These are phyloP conservation scores for Melitaea cinxia DNA, from an alignment of 1,140 invertebrate species.

Conservation along the genomic window DNA sequence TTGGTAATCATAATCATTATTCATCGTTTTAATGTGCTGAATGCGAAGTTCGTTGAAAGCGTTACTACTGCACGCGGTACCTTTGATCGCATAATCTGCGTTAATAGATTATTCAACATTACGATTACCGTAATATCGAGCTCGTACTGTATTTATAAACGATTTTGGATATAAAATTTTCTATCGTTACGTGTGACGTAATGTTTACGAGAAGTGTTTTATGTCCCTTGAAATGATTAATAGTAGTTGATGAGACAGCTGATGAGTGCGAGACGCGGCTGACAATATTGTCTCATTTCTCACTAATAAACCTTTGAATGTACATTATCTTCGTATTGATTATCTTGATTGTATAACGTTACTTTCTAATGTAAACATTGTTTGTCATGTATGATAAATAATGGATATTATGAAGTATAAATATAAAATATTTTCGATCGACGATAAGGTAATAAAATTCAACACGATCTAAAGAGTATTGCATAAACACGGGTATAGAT, in stretches of 20 bases:
- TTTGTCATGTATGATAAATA: background rate
- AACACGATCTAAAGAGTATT: background rate
- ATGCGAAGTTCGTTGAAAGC: constrained; percentile 20
- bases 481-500: constrained; percentile 10
- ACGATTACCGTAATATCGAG: constrained; percentile 24
- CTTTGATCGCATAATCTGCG: constrained; percentile 32
- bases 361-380: constrained; percentile 53
- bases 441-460: background rate
- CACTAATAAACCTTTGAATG: constrained; percentile 67
- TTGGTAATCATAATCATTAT: background rate
- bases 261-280: constrained; percentile 44
- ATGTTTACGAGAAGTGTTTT: constrained; percentile 56
- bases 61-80: constrained; percentile 24
- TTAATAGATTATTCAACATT: constrained; percentile 37
- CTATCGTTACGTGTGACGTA: constrained; percentile 54
- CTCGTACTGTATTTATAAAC: constrained; percentile 34
- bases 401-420: background rate
- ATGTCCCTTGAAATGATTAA: constrained; percentile 66
- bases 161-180: constrained; percentile 40
- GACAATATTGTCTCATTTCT: constrained; percentile 75
- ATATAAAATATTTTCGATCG: background rate
- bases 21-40: background rate
- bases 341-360: constrained; percentile 34
- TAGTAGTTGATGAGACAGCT: constrained; percentile 52
- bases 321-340: constrained; percentile 33